These are phyloP conservation scores for Synergus umbraculus DNA, from an alignment of 2,888 invertebrate genomes.

Conservation along the genomic window DNA sequence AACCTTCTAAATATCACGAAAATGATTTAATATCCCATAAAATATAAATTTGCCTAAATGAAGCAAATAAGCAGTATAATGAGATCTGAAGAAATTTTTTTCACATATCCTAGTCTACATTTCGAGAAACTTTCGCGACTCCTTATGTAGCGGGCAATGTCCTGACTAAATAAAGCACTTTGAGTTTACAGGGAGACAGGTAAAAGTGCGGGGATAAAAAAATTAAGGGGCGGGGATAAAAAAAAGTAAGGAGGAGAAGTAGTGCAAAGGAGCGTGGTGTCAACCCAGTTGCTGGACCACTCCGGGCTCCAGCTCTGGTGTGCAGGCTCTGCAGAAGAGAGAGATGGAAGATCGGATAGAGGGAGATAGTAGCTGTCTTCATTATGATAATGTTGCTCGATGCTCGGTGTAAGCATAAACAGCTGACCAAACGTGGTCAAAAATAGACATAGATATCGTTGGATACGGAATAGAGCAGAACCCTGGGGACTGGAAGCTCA, in stretches of 20 bases:
- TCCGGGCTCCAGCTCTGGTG: conserved; percentile 43
- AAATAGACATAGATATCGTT: conserved; percentile 70
- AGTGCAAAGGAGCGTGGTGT: conserved; percentile 29
- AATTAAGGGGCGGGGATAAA: not conserved
- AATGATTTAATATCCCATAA: no score
- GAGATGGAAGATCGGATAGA: conserved; percentile 58
- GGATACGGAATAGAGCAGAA: conserved; percentile 48
- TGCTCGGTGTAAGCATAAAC: conserved; percentile 59
- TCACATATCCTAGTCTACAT: no score
- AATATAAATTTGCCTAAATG: no score
- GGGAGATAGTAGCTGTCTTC: conserved; percentile 61
- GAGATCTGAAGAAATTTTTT: no score
- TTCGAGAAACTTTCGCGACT: not conserved
- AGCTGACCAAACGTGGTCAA: conserved; percentile 69
- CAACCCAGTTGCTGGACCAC: conserved; percentile 58
- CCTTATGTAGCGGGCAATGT: not conserved
- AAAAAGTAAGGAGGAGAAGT: not conserved
- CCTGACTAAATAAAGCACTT: conserved; percentile 13
- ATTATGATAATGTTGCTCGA: conserved; percentile 72
- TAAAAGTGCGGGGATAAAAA: conserved; percentile 48
- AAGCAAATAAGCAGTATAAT: no score
- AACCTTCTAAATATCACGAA: no score
- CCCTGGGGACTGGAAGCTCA: not conserved
- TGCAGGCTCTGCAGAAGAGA: conserved; percentile 59
- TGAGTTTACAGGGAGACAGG: conserved; percentile 40